phyloP scores from a whole-genome alignment of 1,140 invertebrate genomes.

The Dendroctonus ponderosae region DNA sequence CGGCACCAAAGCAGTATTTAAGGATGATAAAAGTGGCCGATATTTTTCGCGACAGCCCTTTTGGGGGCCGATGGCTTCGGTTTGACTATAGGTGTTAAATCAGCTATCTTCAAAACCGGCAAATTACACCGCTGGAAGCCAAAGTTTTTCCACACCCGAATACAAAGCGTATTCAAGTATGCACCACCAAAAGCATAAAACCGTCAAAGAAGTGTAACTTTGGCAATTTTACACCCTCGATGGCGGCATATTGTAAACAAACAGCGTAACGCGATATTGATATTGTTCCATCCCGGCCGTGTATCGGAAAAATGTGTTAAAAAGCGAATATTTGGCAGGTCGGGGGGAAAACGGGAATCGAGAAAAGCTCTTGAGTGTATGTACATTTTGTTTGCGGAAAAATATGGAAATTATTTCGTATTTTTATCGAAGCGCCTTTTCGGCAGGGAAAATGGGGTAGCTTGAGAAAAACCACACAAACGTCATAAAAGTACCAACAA shows the following conservation, averaged over 20 bases:
- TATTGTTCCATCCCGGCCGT: conserved; percentile 17
- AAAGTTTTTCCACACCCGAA: not conserved
- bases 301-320: conserved; percentile 18
- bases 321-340: not conserved
- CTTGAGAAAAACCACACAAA: too few relatives aligned
- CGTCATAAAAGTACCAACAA: too few relatives aligned
- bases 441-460: too few relatives aligned
- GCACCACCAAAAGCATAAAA: conserved; percentile 8
- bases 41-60: too few relatives aligned
- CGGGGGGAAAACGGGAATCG: too few relatives aligned
- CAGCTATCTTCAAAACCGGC: not conserved
- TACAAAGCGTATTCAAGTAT: not conserved
- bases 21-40: not conserved
- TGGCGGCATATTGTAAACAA: conserved; percentile 31
- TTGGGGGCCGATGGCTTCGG: too few relatives aligned
- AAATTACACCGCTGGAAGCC: not conserved
- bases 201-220: conserved; percentile 19
- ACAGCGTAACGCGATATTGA: conserved; percentile 27
- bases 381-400: too few relatives aligned
- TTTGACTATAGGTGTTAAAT: too few relatives aligned
- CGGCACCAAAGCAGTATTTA: conserved; percentile 11
- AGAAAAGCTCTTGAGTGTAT: too few relatives aligned
- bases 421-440: too few relatives aligned
- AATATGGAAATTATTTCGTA: too few relatives aligned
- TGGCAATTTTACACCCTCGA: conserved; percentile 27